Conservation (phyloP, 2,797 vertebrate species). For the Hippopotamyrus pictus region DNA sequence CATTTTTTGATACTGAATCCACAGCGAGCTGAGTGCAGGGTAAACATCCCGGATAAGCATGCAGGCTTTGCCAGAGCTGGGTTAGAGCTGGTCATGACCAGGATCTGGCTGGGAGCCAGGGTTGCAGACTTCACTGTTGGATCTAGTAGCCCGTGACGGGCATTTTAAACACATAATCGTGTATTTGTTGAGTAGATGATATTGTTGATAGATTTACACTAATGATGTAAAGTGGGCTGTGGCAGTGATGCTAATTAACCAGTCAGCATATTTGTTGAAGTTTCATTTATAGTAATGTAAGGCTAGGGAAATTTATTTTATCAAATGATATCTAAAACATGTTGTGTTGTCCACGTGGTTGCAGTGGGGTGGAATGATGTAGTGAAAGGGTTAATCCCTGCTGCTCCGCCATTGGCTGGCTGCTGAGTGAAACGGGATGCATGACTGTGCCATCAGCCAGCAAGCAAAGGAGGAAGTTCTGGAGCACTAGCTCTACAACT, state of each 20-base stretch:
- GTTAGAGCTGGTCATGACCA: not conserved
- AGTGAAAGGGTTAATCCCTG: not conserved
- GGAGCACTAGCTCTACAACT: not conserved
- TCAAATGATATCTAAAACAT: not conserved
- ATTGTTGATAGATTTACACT: not conserved
- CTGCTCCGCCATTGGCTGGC: not conserved
- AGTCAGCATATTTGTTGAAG: not conserved
- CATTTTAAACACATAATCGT: not conserved
- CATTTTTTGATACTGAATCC: not conserved
- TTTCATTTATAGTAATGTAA: not conserved
- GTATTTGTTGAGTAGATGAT: not conserved
- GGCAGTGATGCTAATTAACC: not conserved
- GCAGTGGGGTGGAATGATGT: not conserved
- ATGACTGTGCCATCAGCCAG: conserved; percentile 5
- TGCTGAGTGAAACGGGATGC: not conserved
- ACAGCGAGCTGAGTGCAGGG: not conserved
- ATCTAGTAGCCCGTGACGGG: not conserved
- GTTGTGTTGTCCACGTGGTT: not conserved
- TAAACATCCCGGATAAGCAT: not conserved
- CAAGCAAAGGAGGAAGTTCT: conserved; percentile 4
- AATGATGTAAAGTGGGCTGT: not conserved
- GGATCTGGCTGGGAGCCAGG: not conserved
- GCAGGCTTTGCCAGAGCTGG: not conserved
- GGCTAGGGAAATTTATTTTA: not conserved
- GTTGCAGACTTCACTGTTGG: not conserved